A percentile compares a stretch with the other conserved stretches of the same genome.
These are phyloP conservation scores for Fukomys damarensis DNA, from an alignment of 2,113 vertebrate genomes.

Conservation along the genomic window DNA sequence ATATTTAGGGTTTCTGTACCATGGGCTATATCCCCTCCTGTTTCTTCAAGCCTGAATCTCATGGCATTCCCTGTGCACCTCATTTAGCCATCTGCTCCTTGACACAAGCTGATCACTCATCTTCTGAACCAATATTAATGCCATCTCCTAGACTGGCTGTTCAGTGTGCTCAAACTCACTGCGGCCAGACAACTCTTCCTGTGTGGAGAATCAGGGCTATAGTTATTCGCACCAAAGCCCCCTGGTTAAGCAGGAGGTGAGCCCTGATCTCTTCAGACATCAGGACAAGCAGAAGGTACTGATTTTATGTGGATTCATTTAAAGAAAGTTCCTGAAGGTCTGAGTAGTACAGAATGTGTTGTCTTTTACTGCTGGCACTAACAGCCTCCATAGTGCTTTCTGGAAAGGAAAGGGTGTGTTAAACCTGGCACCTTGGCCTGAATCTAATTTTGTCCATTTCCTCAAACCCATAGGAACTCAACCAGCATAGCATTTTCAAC, in stretches of 20 bases:
- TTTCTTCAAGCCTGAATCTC: constrained; percentile 60
- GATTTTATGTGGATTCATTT: background rate
- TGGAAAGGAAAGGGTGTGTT: constrained; percentile 72
- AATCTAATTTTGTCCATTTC: constrained; percentile 74
- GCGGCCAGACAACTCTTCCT: background rate
- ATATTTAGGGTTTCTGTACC: constrained; percentile 19
- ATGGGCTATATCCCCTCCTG: constrained; percentile 39
- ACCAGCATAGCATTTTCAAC: constrained; percentile 63
- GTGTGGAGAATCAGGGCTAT: background rate
- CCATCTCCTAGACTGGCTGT: background rate
- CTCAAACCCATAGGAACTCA: constrained; percentile 72
- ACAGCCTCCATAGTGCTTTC: constrained; percentile 32
- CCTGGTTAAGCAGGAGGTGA: background rate
- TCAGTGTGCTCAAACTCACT: background rate
- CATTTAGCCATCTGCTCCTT: constrained; percentile 72
- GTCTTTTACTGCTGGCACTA: background rate
- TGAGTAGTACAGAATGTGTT: background rate
- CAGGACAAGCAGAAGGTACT: background rate
- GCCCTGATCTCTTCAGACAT: background rate
- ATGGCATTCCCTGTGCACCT: constrained; percentile 43
- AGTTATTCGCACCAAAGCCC: background rate
- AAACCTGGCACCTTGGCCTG: constrained; percentile 55
- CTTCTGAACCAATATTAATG: constrained; percentile 53
- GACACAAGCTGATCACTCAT: constrained; percentile 41
- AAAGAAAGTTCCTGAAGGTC: constrained; percentile 3